These are phyloP conservation scores for Falco punctatus DNA, from an alignment of 2,113 vertebrate genomes.

Conservation along the genomic window DNA sequence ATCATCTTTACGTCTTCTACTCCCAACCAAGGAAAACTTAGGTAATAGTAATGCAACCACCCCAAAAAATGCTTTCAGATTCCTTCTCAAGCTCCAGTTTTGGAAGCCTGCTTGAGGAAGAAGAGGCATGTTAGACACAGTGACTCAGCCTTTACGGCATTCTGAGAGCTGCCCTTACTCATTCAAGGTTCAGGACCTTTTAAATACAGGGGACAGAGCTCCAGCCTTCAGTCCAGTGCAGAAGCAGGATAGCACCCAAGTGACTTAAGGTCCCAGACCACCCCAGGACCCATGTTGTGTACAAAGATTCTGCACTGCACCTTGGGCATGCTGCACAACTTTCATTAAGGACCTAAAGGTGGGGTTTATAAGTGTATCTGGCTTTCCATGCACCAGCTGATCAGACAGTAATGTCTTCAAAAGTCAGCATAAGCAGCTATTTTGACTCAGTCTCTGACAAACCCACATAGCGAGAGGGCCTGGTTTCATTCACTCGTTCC, in stretches of 20 bases:
- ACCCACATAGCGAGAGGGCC: fast-evolving
- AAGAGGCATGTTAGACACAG: background rate
- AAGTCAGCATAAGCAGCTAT: background rate
- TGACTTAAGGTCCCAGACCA: background rate
- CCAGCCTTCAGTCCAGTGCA: background rate
- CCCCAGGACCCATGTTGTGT: background rate
- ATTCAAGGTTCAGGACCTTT: background rate
- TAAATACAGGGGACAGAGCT: background rate
- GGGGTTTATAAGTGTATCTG: background rate
- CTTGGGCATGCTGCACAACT: background rate
- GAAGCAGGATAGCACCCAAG: background rate
- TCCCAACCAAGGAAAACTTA: background rate
- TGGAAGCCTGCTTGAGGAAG: background rate
- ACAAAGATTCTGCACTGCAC: background rate
- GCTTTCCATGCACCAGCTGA: background rate
- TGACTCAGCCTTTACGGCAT: background rate
- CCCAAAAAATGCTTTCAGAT: background rate
- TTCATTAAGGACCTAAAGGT: background rate
- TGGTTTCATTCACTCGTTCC: background rate
- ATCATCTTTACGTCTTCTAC: background rate
- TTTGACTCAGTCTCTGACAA: background rate
- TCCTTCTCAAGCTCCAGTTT: background rate
- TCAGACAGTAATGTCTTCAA: background rate
- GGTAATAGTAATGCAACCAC: background rate
- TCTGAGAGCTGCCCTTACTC: background rate